Base-by-base conservation (phyloP, 2,888 invertebrate genomes). In the Melinopterus prodromus region DNA sequence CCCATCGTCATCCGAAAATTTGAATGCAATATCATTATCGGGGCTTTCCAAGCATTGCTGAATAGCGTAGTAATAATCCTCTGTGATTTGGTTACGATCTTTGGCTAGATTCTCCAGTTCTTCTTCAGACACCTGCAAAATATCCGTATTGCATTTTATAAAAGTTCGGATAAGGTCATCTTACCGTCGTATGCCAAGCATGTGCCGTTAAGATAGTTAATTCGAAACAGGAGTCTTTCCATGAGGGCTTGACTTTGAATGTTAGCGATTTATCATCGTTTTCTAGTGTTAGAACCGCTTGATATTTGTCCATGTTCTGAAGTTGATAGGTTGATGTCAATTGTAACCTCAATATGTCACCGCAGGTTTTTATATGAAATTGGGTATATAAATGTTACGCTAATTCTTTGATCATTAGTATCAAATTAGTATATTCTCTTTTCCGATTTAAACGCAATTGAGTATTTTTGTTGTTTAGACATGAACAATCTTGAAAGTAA, bases 51-150 rank as follows among this genome's bases (percentile, higher is more conserved):
- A 69, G 69, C 81, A 83, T 15, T 81, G 78, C 53, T 80, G 37
- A 38, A 85, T 70, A 16, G 82, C 82, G 16, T 77, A 35, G 36
- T 80, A 83, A 80, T 86, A 86, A 12, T 82, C 78, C 12, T 77
- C 78, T 37, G 79, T 74, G 75, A 77, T 74, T 37, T 82, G 71
- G 12, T 84, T 81, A 75, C 83, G 82, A 77, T 84, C 80, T 53
- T 78, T 75, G 7, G 84, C 83, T 15, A 84, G 79, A 71, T 78
- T 74, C 77, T 82, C 78, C 35, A 85, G 16, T 36, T 79, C 38
- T 70, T 83, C 78, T 26, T 81, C 74, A 7, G 82, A 76, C 26
- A 84, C 78, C 85, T 85, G 77, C 26, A 82, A 83, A 15, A 26
- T 78, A 76, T 72, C 38, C 1, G 14, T 16, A 4, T 16, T 69